A percentile compares a stretch with the other conserved stretches of the same genome.
These are phyloP conservation scores for Pycnonotus jocosus DNA, from an alignment of 2,113 vertebrate genomes.

Conservation along the genomic window DNA sequence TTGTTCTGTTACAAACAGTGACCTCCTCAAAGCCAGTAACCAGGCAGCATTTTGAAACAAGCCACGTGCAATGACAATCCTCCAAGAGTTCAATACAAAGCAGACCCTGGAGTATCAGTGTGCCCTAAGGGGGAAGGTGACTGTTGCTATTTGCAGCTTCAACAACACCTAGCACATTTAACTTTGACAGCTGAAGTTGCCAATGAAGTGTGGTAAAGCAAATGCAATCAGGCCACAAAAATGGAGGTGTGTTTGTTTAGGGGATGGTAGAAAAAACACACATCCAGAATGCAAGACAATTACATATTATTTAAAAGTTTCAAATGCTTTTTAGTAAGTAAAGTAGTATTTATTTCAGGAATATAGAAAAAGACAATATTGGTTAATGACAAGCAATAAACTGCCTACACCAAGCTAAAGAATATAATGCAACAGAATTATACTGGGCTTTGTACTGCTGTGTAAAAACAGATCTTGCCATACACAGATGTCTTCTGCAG, in stretches of 20 bases:
- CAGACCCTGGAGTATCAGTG: neutral
- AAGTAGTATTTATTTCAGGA: neutral
- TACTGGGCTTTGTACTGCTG: neutral
- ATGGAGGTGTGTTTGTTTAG: neutral
- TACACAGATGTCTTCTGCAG: neutral
- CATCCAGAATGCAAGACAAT: neutral
- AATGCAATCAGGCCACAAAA: neutral
- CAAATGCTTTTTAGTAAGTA: neutral
- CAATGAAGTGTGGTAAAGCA: neutral
- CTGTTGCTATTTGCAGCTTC: neutral
- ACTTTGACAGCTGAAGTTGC: neutral
- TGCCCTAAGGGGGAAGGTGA: neutral
- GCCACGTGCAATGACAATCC: neutral
- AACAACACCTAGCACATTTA: neutral
- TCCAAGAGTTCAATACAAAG: neutral
- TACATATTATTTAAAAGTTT: neutral
- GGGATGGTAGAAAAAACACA: neutral
- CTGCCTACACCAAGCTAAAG: neutral
- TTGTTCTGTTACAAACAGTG: neutral
- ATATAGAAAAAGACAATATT: neutral
- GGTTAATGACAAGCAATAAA: neutral
- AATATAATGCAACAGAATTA: neutral
- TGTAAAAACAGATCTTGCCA: neutral
- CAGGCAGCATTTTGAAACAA: neutral
- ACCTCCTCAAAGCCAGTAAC: neutral